phyloP scores from a whole-genome alignment of 1,140 invertebrate genomes.

The Hestina assimilis region DNA sequence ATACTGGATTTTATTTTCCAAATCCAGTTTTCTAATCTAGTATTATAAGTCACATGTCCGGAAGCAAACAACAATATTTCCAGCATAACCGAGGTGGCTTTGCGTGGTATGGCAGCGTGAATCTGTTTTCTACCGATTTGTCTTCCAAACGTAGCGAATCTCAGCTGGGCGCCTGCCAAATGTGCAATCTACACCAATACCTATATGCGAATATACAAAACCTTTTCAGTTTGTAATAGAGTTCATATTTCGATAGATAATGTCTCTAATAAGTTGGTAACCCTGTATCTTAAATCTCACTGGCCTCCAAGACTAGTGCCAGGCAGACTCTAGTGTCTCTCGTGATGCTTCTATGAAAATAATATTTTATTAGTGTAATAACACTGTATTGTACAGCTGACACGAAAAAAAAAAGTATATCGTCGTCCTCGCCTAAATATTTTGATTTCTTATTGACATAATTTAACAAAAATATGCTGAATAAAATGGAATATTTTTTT shows the following conservation, averaged over 20 bases:
- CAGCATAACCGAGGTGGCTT: conserved; percentile 23
- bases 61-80: conserved; percentile 49
- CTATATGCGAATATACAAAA: conserved; percentile 13
- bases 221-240: conserved; percentile 26
- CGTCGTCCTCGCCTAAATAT: conserved; percentile 5
- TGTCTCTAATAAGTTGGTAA: conserved; percentile 34
- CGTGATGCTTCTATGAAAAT: conserved; percentile 61
- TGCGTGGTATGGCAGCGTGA: conserved; percentile 59
- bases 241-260: conserved; percentile 21
- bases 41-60: conserved; percentile 29
- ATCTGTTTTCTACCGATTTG: conserved; percentile 75
- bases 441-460: background rate
- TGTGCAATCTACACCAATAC: conserved; percentile 48
- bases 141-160: conserved; percentile 65
- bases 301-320: conserved; percentile 49
- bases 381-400: conserved; percentile 35
- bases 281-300: conserved; percentile 60
- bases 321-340: conserved; percentile 52
- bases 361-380: conserved; percentile 66
- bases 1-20: conserved; percentile 2
- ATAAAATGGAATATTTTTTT: no score
- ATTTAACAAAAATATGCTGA: no score
- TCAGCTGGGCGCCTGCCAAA: conserved; percentile 67
- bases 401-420: conserved; percentile 24
- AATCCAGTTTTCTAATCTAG: conserved; percentile 2